These are phyloP conservation scores for Oryzias melastigma DNA, from an alignment of 2,113 vertebrate genomes.

Conservation along the genomic window DNA sequence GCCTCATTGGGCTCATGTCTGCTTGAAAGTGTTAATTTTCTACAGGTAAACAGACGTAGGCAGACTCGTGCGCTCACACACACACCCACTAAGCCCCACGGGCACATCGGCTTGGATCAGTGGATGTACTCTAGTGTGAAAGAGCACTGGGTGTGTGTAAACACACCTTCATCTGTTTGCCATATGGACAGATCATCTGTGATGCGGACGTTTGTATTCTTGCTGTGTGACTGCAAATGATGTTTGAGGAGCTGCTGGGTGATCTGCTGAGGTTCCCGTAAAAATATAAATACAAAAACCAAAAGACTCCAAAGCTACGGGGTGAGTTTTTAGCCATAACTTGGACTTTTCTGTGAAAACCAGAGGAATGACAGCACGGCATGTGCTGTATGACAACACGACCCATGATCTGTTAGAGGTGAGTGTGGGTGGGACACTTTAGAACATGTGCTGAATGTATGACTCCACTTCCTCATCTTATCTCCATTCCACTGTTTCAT, in stretches of 20 bases:
- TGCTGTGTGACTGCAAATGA: constrained; percentile 13
- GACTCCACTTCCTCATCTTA: constrained; percentile 72
- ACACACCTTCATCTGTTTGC: constrained; percentile 49
- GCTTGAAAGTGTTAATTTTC: constrained; percentile 52
- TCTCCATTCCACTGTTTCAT: constrained; percentile 53
- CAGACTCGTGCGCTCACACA: not conserved
- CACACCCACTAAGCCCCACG: constrained; percentile 9
- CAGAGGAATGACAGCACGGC: constrained; percentile 31
- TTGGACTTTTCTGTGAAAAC: constrained; percentile 35
- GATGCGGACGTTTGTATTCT: constrained; percentile 13
- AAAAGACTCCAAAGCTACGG: not conserved
- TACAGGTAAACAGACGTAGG: constrained; percentile 56
- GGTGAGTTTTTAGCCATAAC: not conserved
- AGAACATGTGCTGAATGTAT: constrained; percentile 70
- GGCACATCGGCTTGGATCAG: constrained; percentile 9
- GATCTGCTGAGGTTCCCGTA: not conserved
- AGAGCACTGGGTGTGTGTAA: constrained; percentile 62
- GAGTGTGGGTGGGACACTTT: constrained; percentile 56
- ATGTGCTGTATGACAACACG: constrained; percentile 61
- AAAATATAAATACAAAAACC: not conserved
- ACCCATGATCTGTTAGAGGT: constrained; percentile 67
- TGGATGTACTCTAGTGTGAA: constrained; percentile 62
- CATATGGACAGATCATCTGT: constrained; percentile 51
- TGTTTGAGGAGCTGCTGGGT: constrained; percentile 10
- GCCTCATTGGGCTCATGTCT: constrained; percentile 49